Base-by-base conservation (phyloP, 1,140 invertebrate genomes). In the Neodiprion virginianus region DNA sequence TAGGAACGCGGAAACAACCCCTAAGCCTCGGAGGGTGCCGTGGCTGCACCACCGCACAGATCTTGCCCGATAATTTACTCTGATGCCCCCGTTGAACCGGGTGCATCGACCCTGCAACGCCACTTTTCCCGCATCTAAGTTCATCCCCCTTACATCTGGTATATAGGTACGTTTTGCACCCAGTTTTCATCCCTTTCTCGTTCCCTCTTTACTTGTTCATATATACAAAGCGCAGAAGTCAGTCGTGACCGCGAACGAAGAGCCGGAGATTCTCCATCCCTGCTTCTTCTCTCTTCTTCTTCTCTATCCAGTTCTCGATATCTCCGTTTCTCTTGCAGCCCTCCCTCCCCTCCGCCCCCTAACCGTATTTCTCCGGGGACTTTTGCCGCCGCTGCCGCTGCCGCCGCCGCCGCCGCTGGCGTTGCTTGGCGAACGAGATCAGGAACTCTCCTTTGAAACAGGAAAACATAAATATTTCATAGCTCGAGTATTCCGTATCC, bases 351-450 rank as follows among this genome's bases (percentile, higher is more conserved):
- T 77, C 74, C 79, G 28, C 28, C 28, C 28, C 5, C 28, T 5
- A 40, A 40, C 28, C 11, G 53, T 81, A 81, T 81, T 81, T 81
- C 80, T 81, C 80, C 76, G 75, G 79, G 66, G 80, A 79, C 72
- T 69, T 70, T 77, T 73, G 49, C 69, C 72, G n/a, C 69, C 61
- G 73, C 48, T 5, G 28, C 28, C 28, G 28, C 28, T 5, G 28
- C 28, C 28, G 28, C 17, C 28, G 28, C 28, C 28, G 28, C 28
- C 28, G 28, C 28, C 28, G 28, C 28, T 40, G 28, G 28, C 28
- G 28, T 17, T 61, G 53, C 53, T 40, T 5, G 53, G 53, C 11
- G 53, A 61, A 61, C 53, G 53, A 61, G 53, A 61, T 61, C 53
- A 61, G 53, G 53, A 61, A 61, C 76, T 74, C 72, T 72, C 69